Conservation (phyloP, 2,113 vertebrate species). For the Pomatorhinus ruficollis region DNA sequence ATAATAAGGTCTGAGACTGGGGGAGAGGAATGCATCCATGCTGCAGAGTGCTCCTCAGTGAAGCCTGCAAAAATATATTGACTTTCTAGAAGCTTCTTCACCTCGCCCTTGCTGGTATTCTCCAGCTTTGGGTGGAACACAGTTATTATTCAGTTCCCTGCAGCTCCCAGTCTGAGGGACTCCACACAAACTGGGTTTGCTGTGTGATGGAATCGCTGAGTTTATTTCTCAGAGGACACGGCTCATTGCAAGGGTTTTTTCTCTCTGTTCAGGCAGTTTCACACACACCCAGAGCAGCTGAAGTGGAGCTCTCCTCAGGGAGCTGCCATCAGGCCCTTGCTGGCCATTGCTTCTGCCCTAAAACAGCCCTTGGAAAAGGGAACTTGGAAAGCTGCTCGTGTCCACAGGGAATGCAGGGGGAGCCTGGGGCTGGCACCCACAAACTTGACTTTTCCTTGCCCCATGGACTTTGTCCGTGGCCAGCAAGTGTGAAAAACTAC, state of each 20-base stretch:
- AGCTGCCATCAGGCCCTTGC: not conserved
- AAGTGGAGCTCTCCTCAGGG: not conserved
- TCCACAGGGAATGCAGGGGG: not conserved
- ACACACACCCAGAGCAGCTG: not conserved
- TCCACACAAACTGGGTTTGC: not conserved
- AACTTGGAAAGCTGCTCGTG: not conserved
- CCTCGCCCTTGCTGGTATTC: not conserved
- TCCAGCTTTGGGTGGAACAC: not conserved
- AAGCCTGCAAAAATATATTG: not conserved
- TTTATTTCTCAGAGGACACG: slow-evolving; percentile 60
- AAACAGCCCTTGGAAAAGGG: not conserved
- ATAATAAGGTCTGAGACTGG: not conserved
- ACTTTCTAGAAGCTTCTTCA: not conserved
- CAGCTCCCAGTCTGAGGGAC: not conserved
- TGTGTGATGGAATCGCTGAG: slow-evolving; percentile 23
- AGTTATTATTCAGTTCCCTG: not conserved
- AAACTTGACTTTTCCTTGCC: not conserved
- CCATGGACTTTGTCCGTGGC: not conserved
- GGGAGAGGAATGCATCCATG: not conserved
- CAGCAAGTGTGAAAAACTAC: not conserved
- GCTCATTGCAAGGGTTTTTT: slow-evolving; percentile 20
- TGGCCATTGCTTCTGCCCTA: not conserved
- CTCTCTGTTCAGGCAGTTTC: not conserved
- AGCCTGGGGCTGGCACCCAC: not conserved
- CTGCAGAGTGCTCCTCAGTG: not conserved